A percentile compares a stretch with the other conserved stretches of the same genome.
Conservation (phyloP, 2,888 invertebrate species). For the Sarcophaga subvicina region DNA sequence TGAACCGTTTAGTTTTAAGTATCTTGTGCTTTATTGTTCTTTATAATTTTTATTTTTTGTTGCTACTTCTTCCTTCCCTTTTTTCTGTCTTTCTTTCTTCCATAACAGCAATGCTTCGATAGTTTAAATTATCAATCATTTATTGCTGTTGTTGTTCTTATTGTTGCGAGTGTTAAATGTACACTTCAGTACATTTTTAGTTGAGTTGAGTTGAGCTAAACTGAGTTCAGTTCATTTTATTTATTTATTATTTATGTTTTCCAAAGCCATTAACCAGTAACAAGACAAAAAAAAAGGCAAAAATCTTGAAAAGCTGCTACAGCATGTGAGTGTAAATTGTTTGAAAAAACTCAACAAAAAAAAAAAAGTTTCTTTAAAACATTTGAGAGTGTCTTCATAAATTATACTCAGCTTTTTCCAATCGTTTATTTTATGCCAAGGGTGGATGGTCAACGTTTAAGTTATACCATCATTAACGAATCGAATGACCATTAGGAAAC, state of each 20-base stretch:
- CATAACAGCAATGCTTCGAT: not conserved
- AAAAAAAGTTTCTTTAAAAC: conserved; percentile 38
- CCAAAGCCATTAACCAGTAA: not conserved
- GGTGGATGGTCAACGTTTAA: conserved; percentile 15
- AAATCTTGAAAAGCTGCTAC: too few relatives aligned
- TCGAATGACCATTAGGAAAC: conserved; percentile 37
- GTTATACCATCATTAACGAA: conserved; percentile 41
- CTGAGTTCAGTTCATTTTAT: not conserved
- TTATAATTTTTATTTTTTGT: conserved; percentile 19
- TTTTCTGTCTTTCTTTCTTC: not conserved
- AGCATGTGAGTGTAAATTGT: not conserved
- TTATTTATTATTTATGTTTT: conserved; percentile 51
- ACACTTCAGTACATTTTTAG: conserved; percentile 1
- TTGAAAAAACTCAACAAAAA: not conserved
- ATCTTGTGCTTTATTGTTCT: conserved; percentile 17
- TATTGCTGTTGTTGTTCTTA: too few relatives aligned
- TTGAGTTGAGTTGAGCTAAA: not conserved
- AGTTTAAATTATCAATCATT: conserved; percentile 55
- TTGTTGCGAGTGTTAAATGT: conserved; percentile 41
- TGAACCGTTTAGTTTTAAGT: conserved; percentile 36
- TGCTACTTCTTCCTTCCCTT: not conserved
- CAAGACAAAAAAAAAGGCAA: not conserved
- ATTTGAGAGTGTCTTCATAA: conserved; percentile 47
- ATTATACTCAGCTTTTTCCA: not conserved
- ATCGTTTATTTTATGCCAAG: not conserved